phyloP scores from a whole-genome alignment of 2,797 vertebrate species.

The Echeneis naucrates region DNA sequence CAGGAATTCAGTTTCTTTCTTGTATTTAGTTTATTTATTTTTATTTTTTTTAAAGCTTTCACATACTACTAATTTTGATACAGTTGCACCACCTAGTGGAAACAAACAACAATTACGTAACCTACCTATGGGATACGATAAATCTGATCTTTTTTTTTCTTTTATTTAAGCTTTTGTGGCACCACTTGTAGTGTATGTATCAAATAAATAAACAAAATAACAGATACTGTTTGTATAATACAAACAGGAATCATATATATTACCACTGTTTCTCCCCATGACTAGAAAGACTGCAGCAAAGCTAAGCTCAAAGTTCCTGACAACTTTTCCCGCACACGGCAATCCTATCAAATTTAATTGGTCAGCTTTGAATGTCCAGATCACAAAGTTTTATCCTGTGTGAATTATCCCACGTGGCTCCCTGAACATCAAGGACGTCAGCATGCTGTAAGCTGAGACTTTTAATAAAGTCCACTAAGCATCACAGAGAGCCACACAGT shows the following conservation, averaged over 20 bases:
- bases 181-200: no score
- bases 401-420: neutral
- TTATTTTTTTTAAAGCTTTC: no score
- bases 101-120: neutral
- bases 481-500: constrained; percentile 64
- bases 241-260: neutral
- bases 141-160: no score
- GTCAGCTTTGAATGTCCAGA: neutral
- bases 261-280: neutral
- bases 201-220: no score
- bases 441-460: constrained; percentile 34
- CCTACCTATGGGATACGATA: no score
- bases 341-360: neutral
- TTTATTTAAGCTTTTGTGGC: no score
- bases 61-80: constrained; percentile 11
- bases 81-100: constrained; percentile 63
- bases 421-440: constrained; percentile 38
- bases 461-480: constrained; percentile 59
- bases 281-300: no score
- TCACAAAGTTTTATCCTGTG: neutral
- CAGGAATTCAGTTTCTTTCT: neutral
- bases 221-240: no score
- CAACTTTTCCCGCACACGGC: neutral
- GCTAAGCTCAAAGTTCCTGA: neutral
- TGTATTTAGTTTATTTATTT: neutral